Base-by-base conservation (phyloP, 2,888 invertebrate genomes). In the Nemotelus nigrinus region DNA sequence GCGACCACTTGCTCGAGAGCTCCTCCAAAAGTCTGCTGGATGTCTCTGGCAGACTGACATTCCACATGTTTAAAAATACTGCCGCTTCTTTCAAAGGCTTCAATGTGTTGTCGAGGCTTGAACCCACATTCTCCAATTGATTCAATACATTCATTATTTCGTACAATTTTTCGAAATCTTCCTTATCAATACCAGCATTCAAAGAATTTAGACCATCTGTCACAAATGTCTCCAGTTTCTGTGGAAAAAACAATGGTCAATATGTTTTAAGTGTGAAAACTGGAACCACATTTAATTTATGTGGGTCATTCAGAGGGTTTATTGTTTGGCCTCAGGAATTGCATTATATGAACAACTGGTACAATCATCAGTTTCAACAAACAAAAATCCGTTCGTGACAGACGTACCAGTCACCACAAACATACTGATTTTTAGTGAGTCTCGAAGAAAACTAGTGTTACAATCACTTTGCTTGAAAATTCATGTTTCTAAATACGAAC, bases 21-120 rank as follows among this genome's bases (percentile, higher is more conserved):
- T 95, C 92, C 85, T 94, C 91, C 83, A 93, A 93, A 89, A 93
- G 92, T 76, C 95, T 91, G 82, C 93, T 90, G 10, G 92, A 89
- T 83, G 94, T 93, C 81, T 96, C 94, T 0, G 93, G 91, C 86
- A 97, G 93, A 82, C 96, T 95, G 7, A 96, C 94, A 8, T 94
- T 93, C 84, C 97, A 97, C 3, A 92, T 91, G 84, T 93, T 93
- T 45, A 98, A 89, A 57, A 97, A 89, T 79, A 94, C 92, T 80
- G 97, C 95, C 68, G 94, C 95, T 82, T 95, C 93, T 82, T 94
- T 92, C 2, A 98, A 88, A 0, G 97, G 96, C 77, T 94, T 95
- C 85, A 98, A 98, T 92, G 97, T 95, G 70, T 90, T 91, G 82
- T 97, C 96, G 0, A 96, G 96, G 72, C 91, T 90, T 45, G 90